phyloP scores from a whole-genome alignment of 2,113 vertebrate species.

The Mastomys natalensis region DNA sequence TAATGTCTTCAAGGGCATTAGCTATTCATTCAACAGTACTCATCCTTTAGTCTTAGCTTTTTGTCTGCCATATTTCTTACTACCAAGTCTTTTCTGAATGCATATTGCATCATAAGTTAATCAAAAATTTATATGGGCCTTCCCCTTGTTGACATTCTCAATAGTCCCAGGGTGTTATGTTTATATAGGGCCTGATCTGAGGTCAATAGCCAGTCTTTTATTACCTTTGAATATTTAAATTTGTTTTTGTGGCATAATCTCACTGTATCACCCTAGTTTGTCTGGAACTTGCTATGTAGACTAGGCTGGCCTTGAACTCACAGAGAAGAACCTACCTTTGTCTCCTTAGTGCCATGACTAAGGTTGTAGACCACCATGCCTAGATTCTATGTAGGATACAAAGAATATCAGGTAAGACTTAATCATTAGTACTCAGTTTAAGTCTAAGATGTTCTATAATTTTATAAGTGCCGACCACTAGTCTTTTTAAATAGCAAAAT shows the following conservation, averaged over 20 bases:
- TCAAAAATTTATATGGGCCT: neutral
- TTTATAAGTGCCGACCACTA: constrained; percentile 37
- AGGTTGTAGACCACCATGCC: neutral
- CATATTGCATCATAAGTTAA: neutral
- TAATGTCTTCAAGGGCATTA: neutral
- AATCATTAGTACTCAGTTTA: neutral
- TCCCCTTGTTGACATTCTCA: neutral
- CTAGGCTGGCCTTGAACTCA: neutral
- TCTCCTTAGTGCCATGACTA: neutral
- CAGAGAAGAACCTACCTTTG: neutral
- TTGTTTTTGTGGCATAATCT: neutral
- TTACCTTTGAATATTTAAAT: neutral
- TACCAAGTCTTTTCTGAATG: neutral
- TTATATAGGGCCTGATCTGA: neutral
- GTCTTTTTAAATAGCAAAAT: constrained; percentile 13
- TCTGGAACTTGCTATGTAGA: neutral
- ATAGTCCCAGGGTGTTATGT: neutral
- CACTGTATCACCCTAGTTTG: neutral
- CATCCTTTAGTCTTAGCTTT: neutral
- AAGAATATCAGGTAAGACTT: neutral
- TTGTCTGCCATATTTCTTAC: neutral
- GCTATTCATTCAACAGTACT: neutral
- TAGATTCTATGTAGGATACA: neutral
- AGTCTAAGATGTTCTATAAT: constrained; percentile 16
- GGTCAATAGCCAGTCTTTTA: neutral